Evolutionary conservation across 1,140 invertebrate species (phyloP), one percentile per base, ranked within the genome.

Genomic region (Rhyzopertha dominica): DNA sequence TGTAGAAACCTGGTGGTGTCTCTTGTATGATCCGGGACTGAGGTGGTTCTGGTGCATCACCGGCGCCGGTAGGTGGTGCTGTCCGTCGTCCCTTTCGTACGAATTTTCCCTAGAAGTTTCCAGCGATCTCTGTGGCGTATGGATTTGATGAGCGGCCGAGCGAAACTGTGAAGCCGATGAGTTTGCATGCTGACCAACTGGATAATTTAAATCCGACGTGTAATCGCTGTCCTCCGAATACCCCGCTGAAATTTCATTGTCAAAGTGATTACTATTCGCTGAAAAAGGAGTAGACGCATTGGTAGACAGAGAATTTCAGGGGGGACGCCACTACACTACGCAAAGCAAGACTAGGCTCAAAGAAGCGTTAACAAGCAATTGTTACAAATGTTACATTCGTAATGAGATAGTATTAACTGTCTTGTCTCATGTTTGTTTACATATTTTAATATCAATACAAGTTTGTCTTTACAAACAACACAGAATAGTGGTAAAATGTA

Each of bases 141-240:
- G 74, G 65, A 87, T 76, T 62, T 87, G 81, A 68, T 85, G 82
- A 20, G 85, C 85, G 16, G 80, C 82, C 17, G 74, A 76, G 35
- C 84, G 74, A 65, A 88, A 91, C 68, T 90, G 87, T 16, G 86
- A 90, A 5, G 85, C 85, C 44, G 86, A 89, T 58, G 85, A 87
- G 68, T 91, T 91, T 34, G 87, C 77, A 63, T 85, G 84, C 62
- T 89, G 85, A 28, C 83, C 88, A 46, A 94, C 84, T 26, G 93
- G 93, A 73, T 90, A 96, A 74, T 94, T 96, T 58, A 95, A 79
- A 72, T 98, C 94, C 42, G 88, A 92, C 20, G 93, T 97, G 70
- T 98, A 98, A 71, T 98, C 94, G 55, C 86, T 90, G 73, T 94
- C 94, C 73, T 98, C 94, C 16, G 92, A 96, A 68, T 95, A 88